phyloP scores from a whole-genome alignment of 1,140 invertebrate genomes.

The Maconellicoccus hirsutus region DNA sequence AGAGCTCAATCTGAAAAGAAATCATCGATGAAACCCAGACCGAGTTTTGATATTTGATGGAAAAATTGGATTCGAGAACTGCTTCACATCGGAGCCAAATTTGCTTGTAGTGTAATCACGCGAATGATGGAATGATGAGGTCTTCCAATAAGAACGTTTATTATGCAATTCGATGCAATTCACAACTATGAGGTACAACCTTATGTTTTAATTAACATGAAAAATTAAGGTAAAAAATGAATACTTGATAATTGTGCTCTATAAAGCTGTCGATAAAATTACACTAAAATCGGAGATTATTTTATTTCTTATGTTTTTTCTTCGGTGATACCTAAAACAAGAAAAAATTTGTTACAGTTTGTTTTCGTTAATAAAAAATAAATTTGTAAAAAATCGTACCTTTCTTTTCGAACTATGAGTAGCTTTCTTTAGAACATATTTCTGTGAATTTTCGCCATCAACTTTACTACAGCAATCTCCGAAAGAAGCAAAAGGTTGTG shows the following conservation, averaged over 20 bases:
- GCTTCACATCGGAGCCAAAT: no score
- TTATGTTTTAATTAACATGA: background rate
- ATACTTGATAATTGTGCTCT: background rate
- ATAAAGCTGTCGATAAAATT: background rate
- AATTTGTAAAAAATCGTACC: background rate
- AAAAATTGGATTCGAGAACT: no score
- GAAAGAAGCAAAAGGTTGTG: background rate
- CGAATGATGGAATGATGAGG: background rate
- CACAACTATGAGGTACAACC: background rate
- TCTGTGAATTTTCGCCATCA: background rate
- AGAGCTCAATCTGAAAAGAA: background rate
- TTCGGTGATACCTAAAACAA: background rate
- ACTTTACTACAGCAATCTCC: background rate
- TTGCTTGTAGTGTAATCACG: background rate
- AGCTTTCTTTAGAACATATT: background rate
- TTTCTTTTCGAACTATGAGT: background rate
- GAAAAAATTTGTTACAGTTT: background rate
- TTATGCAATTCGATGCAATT: background rate
- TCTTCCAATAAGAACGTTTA: background rate
- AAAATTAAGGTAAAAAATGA: background rate
- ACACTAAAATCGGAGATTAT: background rate
- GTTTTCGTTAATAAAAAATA: no score
- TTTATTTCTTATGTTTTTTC: conserved; percentile 11
- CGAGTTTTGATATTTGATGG: background rate
- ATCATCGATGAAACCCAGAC: background rate